Evolutionary conservation across 2,797 vertebrate species (phyloP), one percentile per base, ranked within the genome.

Genomic region (Gymnoscopelus braueri): DNA sequence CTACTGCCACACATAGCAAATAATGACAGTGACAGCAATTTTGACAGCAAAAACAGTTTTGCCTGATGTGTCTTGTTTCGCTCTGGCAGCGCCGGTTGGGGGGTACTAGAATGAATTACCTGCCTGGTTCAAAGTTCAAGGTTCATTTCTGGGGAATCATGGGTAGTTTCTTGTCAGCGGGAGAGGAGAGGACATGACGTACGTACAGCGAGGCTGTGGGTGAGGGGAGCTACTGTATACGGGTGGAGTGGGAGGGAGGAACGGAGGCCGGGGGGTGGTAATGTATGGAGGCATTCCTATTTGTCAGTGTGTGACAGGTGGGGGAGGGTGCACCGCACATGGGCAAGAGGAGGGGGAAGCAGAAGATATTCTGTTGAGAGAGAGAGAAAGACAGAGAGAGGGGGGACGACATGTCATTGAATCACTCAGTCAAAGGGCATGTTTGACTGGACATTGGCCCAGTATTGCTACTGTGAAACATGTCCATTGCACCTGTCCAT

Each of bases 241-340:
- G 12, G 69, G 60, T 50, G 54, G 69, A 15, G 54, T 74, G 62
- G 63, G 60, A 29, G 75, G 48, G 19, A 62, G 32, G 64, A 29
- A 4, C 3, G 62, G 54, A 64, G 52, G 19, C 19, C 19, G 19
- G 19, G 72, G 72, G 85, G 84, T 65, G 83, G 83, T 66, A 63
- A 56, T 74, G 54, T 79, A 83, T 80, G 65, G 85, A 87, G 81
- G 81, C 89, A 32, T 71, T 92, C 69, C 85, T 72, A 87, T 92
- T 94, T 88, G 81, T 90, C 90, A 91, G 85, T 44, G 50, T 4
- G 57, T 88, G 86, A 84, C 85, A 89, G 86, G 84, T 88, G 90
- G 81, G 81, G 53, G 80, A 89, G 86, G 84, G 82, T 54, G 63
- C 49, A 44, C 39, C 39, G 9, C 8, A 7, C 39, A 44, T 7